Percentiles rank a stretch among this genome's conserved stretches.
Conservation (phyloP, 2,888 invertebrate genomes). For the Formica aserva region DNA sequence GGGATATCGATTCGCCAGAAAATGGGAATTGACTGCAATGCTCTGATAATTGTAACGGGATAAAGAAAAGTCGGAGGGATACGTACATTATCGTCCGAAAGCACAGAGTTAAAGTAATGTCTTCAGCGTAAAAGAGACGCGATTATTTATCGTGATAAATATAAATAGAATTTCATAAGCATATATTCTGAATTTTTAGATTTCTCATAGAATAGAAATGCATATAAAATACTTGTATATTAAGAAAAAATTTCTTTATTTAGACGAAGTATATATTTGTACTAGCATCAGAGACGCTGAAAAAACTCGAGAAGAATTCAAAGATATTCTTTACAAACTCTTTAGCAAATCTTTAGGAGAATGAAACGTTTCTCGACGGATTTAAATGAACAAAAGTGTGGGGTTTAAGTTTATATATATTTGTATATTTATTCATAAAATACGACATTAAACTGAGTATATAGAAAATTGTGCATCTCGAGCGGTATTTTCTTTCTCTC, state of each 20-base stretch:
- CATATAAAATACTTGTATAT: background rate
- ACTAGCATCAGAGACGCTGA: conserved; percentile 6
- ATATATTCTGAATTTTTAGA: background rate
- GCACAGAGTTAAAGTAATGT: background rate
- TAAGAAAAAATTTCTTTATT: background rate
- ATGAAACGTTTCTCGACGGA: background rate
- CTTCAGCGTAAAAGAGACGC: background rate
- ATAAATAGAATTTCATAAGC: background rate
- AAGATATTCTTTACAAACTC: background rate
- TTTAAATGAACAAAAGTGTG: background rate
- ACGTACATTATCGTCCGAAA: background rate
- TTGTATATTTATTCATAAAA: conserved; percentile 5
- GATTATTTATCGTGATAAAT: background rate
- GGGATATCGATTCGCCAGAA: conserved; percentile 29
- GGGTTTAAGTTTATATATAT: background rate
- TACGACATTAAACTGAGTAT: background rate
- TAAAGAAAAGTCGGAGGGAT: conserved; percentile 9
- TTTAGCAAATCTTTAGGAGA: background rate
- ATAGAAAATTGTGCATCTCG: background rate
- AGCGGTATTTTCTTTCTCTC: background rate
- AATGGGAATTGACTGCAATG: conserved; percentile 36
- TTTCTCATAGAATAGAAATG: background rate
- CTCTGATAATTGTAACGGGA: conserved; percentile 40
- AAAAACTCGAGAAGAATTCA: conserved; percentile 1
- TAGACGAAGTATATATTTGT: conserved; percentile 16